phyloP scores from a whole-genome alignment of 2,888 invertebrate genomes.

The Atrina japonica region DNA sequence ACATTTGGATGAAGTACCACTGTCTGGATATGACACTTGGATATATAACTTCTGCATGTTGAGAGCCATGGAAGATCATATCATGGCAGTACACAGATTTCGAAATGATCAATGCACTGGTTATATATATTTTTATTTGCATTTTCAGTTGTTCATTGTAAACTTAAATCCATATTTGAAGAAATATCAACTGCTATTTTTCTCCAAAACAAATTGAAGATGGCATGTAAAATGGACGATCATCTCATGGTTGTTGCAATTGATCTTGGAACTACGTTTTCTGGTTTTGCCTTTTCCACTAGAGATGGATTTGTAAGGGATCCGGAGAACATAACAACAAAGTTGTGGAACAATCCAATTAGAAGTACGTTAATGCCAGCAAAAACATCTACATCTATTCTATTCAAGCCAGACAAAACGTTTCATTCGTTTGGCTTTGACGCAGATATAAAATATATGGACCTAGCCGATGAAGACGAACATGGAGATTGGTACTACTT shows the following conservation, averaged over 20 bases:
- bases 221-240: too few species aligned
- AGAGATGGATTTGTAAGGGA: slow-evolving; percentile 4
- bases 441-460: slow-evolving; percentile 5
- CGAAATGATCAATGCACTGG: too few species aligned
- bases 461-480: background rate
- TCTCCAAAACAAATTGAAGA: too few species aligned
- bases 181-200: too few species aligned
- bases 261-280: slow-evolving; percentile 12
- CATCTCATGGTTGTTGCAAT: slow-evolving; percentile 3
- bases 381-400: slow-evolving; percentile 18
- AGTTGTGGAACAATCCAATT: background rate
- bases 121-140: too few species aligned
- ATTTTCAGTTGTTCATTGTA: too few species aligned
- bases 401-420: background rate
- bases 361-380: background rate
- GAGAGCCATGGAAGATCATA: too few species aligned
- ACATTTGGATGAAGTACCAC: too few species aligned
- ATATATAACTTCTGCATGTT: too few species aligned
- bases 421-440: slow-evolving; percentile 4
- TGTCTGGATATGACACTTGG: too few species aligned
- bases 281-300: slow-evolving; percentile 1
- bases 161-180: too few species aligned
- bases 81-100: too few species aligned
- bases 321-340: background rate
- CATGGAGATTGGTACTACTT: background rate